These are phyloP conservation scores for Chymomyza procnemis DNA, from an alignment of 2,888 invertebrate species.

Conservation along the genomic window DNA sequence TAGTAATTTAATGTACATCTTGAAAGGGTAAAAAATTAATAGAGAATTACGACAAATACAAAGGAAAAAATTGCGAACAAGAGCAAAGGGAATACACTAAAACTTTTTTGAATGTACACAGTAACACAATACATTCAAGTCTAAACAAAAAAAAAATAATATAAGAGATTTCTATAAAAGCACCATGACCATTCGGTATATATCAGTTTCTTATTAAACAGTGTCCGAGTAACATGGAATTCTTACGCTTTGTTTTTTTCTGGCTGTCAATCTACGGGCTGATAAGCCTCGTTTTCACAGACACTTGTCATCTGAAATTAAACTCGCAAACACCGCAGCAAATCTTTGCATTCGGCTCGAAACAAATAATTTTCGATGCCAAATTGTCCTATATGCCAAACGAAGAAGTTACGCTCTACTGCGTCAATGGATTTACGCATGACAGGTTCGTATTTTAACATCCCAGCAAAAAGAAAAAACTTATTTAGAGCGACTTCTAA, in stretches of 20 bases:
- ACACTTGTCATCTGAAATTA: neutral
- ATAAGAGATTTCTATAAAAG: neutral
- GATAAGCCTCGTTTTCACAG: neutral
- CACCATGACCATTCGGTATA: neutral
- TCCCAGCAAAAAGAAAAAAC: neutral
- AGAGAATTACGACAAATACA: no score
- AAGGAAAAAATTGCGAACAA: no score
- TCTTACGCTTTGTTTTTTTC: neutral
- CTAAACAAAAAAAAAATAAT: no score
- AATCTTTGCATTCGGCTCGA: neutral
- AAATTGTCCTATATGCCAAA: neutral
- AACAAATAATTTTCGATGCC: neutral
- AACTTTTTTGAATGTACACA: no score
- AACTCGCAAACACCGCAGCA: neutral
- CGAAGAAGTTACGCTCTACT: neutral
- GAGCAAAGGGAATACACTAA: no score
- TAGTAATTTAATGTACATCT: no score
- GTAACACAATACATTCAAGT: no score
- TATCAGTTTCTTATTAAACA: neutral
- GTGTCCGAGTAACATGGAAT: neutral
- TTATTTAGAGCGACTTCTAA: no score
- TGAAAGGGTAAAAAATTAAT: no score
- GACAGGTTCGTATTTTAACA: neutral
- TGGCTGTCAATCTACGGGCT: neutral
- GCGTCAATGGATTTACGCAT: neutral